phyloP scores from a whole-genome alignment of 1,140 invertebrate species.

The Penaeus indicus region DNA sequence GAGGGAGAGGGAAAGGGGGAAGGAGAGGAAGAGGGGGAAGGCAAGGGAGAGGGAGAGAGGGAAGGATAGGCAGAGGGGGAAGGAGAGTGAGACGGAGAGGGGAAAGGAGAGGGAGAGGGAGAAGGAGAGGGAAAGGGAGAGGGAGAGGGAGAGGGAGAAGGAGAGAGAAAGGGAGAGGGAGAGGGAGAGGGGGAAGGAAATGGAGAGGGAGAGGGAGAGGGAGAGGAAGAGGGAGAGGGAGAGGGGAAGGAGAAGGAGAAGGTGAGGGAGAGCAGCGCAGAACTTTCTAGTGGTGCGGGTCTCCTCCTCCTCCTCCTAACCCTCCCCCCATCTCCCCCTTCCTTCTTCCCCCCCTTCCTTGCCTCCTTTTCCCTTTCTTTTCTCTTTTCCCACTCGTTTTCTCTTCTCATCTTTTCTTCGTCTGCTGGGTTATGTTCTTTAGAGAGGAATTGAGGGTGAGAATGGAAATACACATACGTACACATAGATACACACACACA shows the following conservation, averaged over 20 bases:
- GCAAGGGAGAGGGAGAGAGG: too few relatives aligned
- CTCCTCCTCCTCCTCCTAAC: not conserved
- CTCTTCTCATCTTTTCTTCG: not conserved
- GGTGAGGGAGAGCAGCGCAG: not conserved
- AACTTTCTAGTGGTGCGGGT: not conserved
- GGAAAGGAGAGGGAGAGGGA: too few relatives aligned
- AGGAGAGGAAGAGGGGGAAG: too few relatives aligned
- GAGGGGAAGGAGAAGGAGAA: not conserved
- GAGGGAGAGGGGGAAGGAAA: not conserved
- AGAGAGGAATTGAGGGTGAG: too few relatives aligned
- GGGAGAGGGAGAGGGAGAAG: too few relatives aligned
- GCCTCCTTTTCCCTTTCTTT: constrained; percentile 11
- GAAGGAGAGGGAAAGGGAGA: too few relatives aligned
- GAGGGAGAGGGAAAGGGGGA: too few relatives aligned
- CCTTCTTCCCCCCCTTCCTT: too few relatives aligned
- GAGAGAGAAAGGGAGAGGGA: too few relatives aligned
- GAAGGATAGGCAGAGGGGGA: too few relatives aligned
- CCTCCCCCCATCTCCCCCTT: too few relatives aligned
- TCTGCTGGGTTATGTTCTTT: not conserved
- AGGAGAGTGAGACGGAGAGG: too few relatives aligned
- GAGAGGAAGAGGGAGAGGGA: not conserved
- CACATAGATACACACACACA: constrained; percentile 28
- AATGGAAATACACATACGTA: not conserved
- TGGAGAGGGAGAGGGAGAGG: not conserved
- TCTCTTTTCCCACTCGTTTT: not conserved